Evolutionary conservation across 2,797 vertebrate genomes (phyloP).

Genomic region (Monodelphis domestica): DNA sequence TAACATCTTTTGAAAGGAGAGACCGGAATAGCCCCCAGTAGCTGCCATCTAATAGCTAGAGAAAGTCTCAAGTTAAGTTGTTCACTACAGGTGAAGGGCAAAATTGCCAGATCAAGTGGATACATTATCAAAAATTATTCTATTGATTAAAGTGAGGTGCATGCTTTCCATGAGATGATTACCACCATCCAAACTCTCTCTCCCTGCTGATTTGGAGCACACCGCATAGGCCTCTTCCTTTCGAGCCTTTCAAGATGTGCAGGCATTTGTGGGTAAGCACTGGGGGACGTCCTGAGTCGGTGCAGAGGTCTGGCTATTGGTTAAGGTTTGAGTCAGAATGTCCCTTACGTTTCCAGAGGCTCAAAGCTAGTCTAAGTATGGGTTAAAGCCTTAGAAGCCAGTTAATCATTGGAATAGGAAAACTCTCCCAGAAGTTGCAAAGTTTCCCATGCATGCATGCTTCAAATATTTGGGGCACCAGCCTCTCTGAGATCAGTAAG

Average conservation of each 20-base stretch:
- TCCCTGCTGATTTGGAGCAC: constrained; percentile 76
- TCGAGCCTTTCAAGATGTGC: constrained; percentile 48
- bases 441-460: background rate
- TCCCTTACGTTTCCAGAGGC: background rate
- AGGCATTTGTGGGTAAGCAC: fast-evolving
- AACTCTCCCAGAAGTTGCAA: background rate
- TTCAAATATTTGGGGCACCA: background rate
- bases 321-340: background rate
- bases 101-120: constrained; percentile 81
- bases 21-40: constrained; percentile 67
- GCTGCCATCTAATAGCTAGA: constrained; percentile 71
- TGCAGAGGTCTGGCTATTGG: background rate
- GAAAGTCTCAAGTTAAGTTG: constrained; percentile 76
- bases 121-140: constrained; percentile 83
- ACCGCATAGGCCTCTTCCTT: background rate
- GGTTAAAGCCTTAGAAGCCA: background rate
- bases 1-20: constrained; percentile 66
- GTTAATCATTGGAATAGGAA: background rate
- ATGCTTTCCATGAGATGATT: constrained; percentile 74
- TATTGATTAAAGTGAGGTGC: constrained; percentile 79
- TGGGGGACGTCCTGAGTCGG: background rate
- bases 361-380: background rate
- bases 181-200: constrained; percentile 72
- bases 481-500: fast-evolving
- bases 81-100: constrained; percentile 79